Percentiles rank a stretch among this genome's conserved stretches.
Evolutionary conservation across 1,140 invertebrate genomes (phyloP).

Genomic region (Adelges cooleyi): DNA sequence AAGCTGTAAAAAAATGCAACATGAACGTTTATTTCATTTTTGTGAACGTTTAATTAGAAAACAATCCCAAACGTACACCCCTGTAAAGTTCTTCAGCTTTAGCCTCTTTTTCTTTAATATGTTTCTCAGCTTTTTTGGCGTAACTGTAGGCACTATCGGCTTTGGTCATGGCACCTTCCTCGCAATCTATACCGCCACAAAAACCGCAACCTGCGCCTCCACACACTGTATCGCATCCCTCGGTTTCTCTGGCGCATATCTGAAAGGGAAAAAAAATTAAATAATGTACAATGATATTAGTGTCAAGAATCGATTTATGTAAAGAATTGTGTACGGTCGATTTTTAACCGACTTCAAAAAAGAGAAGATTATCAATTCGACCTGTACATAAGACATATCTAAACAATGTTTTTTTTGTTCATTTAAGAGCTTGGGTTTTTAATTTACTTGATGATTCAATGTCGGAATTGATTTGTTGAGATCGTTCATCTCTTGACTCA

Average conservation of each 20-base stretch:
- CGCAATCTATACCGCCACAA: constrained; percentile 84
- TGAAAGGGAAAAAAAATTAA: constrained; percentile 36
- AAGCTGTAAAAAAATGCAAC: constrained; percentile 39
- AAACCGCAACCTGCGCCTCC: constrained; percentile 86
- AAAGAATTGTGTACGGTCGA: too few relatives aligned
- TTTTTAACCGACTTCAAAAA: too few relatives aligned
- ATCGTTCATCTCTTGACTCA: constrained; percentile 52
- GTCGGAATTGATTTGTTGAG: constrained; percentile 64
- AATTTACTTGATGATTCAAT: constrained; percentile 60
- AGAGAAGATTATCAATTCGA: too few relatives aligned
- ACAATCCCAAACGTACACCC: constrained; percentile 40
- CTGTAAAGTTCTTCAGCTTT: constrained; percentile 56
- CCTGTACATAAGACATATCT: too few relatives aligned
- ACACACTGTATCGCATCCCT: constrained; percentile 78
- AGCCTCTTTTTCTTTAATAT: constrained; percentile 67
- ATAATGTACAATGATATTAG: not conserved
- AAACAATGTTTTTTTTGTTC: too few relatives aligned
- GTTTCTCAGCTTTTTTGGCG: constrained; percentile 67
- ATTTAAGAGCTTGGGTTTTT: too few relatives aligned
- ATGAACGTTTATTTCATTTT: not conserved
- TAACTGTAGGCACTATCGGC: constrained; percentile 72
- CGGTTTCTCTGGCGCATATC: constrained; percentile 77
- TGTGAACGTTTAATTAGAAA: constrained; percentile 2
- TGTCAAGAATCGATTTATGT: too few relatives aligned
- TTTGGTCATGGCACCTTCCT: constrained; percentile 73